These are phyloP conservation scores for Sphyrna mokarran DNA, from an alignment of 2,113 vertebrate genomes.

Conservation along the genomic window DNA sequence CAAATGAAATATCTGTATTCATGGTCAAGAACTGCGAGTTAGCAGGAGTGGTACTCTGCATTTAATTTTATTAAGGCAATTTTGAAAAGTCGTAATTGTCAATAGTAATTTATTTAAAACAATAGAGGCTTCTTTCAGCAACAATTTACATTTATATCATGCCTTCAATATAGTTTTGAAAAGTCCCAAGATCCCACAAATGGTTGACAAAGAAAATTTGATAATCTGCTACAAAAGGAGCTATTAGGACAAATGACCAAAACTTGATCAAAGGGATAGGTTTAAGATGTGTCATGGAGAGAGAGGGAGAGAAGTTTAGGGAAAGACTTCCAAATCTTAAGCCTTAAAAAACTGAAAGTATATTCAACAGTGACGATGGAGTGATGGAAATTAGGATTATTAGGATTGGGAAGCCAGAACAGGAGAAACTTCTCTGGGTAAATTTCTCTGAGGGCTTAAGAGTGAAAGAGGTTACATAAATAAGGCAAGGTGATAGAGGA, in stretches of 20 bases:
- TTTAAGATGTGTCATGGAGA: background rate
- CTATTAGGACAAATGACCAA: background rate
- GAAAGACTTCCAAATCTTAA: background rate
- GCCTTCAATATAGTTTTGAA: background rate
- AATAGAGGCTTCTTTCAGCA: background rate
- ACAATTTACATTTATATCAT: background rate
- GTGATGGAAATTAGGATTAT: no score
- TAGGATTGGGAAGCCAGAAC: background rate
- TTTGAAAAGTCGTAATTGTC: background rate
- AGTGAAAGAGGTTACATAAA: background rate
- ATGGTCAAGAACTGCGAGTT: background rate
- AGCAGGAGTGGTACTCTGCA: background rate
- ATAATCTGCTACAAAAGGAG: background rate
- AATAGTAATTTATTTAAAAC: background rate
- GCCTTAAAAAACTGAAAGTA: background rate
- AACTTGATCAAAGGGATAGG: background rate
- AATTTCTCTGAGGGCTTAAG: background rate
- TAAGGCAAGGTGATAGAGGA: background rate
- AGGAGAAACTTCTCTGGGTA: background rate
- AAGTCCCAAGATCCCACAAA: no score
- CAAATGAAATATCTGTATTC: background rate
- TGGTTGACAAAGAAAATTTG: background rate
- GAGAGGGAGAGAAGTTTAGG: background rate
- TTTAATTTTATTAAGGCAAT: background rate
- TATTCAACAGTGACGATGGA: no score